phyloP scores from a whole-genome alignment of 2,888 invertebrate species.

The Noctua comes region DNA sequence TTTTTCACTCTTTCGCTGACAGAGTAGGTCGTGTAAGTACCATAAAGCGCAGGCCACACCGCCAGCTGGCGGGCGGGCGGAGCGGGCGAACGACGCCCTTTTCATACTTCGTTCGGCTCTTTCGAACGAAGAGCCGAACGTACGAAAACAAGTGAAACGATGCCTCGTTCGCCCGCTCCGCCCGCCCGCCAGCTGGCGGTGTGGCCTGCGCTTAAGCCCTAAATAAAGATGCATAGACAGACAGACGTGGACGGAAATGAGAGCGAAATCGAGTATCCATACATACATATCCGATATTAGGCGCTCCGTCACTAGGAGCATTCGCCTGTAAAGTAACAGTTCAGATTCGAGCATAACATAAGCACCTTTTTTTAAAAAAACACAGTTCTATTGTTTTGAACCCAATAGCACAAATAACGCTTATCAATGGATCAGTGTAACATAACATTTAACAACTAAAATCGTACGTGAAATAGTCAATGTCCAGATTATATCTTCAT shows the following conservation, averaged over 20 bases:
- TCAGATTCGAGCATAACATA: background rate
- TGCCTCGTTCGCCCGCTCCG: too few species aligned
- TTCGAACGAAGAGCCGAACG: too few species aligned
- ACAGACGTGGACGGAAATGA: too few species aligned
- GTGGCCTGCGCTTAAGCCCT: too few species aligned
- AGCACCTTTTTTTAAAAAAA: background rate
- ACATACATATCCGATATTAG: too few species aligned
- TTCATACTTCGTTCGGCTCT: too few species aligned
- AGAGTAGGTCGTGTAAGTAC: background rate
- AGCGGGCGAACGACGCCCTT: too few species aligned
- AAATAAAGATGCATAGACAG: too few species aligned
- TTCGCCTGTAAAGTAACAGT: background rate
- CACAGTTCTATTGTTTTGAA: background rate
- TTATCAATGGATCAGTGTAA: conserved; percentile 5
- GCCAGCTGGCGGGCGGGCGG: too few species aligned
- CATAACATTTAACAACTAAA: conserved; percentile 36
- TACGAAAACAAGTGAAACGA: too few species aligned
- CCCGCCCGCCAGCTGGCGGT: too few species aligned
- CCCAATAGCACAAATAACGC: conserved; percentile 5
- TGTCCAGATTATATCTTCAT: conserved; percentile 49
- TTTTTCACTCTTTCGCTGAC: background rate
- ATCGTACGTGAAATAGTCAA: conserved; percentile 41
- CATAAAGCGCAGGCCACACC: too few species aligned
- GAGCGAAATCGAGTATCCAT: background rate
- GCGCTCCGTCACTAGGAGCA: background rate